Base-by-base conservation (phyloP, 2,888 invertebrate species). In the Carterocephalus palaemon region DNA sequence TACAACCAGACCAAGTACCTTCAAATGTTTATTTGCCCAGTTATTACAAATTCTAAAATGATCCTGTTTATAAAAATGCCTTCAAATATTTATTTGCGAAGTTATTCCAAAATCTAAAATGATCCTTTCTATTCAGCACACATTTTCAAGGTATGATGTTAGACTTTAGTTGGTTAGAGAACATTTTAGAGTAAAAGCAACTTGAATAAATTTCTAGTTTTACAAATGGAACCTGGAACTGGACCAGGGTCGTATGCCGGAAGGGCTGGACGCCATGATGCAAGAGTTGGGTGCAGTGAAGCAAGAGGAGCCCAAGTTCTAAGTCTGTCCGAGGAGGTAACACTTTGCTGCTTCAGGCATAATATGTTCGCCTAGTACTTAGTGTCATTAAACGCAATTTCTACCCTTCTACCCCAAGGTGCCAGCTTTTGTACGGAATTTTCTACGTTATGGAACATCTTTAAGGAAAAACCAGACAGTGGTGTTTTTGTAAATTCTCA, bases 191-290 rank as follows among this genome's bases (percentile, higher is more conserved):
- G n/a, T n/a, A n/a, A n/a, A n/a, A n/a, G n/a, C n/a, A n/a, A n/a
- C n/a, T n/a, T n/a, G n/a, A n/a, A n/a, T 20, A 28, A 6, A 15
- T 10, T 90, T 90, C 31, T 85, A 95, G 95, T 95, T 92, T 75
- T 92, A 92, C 66, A 89, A 90, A 68, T 95, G 94, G 93, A 92
- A 91, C 56, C 88, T 89, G 63, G 95, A 95, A 60, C 75, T 96
- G 54, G 95, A 94, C 64, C 93, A 93, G 63, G 95, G 95, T 26
- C 88, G 89, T 50, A 88, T 94, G 58, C 94, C 96, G 2, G 95
- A 95, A 54, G 94, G 93, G 29, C 88, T 95, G 56, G 92, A 94
- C 60, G 88, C 89, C 33, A 85, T 94, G 63, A 86, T 95, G 43
- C 93, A 94, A 60, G 94, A 95, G 61, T 77, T 92, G 61, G 92